A percentile compares a stretch with the other conserved stretches of the same genome.
These are phyloP conservation scores for Crotalus helleri DNA, from an alignment of 2,113 vertebrate species.

Conservation along the genomic window DNA sequence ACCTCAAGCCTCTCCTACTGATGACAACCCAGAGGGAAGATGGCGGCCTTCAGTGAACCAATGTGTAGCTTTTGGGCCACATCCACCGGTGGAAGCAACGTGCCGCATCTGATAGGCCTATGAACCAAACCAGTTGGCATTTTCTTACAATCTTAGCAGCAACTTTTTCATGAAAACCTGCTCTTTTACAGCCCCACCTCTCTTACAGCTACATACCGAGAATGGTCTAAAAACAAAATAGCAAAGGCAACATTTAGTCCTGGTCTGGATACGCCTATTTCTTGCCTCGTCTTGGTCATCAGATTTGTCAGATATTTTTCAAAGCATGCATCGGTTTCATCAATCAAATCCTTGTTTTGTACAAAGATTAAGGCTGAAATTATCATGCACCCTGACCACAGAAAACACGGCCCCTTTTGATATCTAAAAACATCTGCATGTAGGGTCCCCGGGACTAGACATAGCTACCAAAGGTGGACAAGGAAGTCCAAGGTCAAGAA, in stretches of 20 bases:
- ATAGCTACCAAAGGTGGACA: not conserved
- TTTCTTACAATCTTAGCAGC: not conserved
- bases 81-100: not conserved
- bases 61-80: not conserved
- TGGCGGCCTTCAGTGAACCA: not conserved
- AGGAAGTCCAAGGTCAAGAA: not conserved
- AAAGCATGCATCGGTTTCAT: not conserved
- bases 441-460: not conserved
- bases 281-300: not conserved
- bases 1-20: not conserved
- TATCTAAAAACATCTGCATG: not conserved
- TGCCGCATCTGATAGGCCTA: no score
- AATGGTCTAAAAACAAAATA: not conserved
- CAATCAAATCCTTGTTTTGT: not conserved
- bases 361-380: not conserved
- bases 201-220: not conserved
- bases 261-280: no score
- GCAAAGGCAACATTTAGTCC: no score
- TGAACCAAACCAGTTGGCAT: not conserved
- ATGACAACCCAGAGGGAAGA: not conserved
- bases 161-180: not conserved
- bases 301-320: not conserved
- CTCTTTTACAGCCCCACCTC: no score
- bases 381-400: not conserved
- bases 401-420: not conserved